Evolutionary conservation across 2,797 vertebrate species (phyloP), one percentile per base, ranked within the genome.

Genomic region (Hyperoplus immaculatus): DNA sequence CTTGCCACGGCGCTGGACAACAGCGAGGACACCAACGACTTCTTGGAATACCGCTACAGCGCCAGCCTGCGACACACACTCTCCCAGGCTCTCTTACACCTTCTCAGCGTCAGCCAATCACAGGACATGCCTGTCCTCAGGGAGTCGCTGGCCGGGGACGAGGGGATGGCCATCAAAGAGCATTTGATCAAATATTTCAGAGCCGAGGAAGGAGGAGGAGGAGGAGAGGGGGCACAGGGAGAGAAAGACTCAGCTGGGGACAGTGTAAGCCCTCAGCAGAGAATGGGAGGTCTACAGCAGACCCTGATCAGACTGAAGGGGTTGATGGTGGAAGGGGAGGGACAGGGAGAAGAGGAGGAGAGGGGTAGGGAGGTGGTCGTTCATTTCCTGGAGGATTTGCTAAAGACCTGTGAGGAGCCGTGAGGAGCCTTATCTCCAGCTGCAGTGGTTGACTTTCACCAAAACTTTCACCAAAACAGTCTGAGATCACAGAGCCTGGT

Each of bases 1-100:
- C 76, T 99, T 84, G 94, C 97, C 39, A 93, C 86, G 0, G 98
- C 98, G 3, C 89, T 99, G 8, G 96, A 96, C 81, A 96, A 95
- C 87, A 99, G 98, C 0, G 96, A 98, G 72, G 97, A 99, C 72
- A 96, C 96, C 0, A 94, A 96, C 8, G 96, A 99, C 93, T 99
- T 99, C 68, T 72, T 99, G 58, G 98, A 99, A 74, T 99, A 97
- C 91, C 97, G 97, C 73, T 99, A 99, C 93, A 97, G 96, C 3
- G 94, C 97, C 82, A 98, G 97, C 90, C 93, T 99, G 18, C 93
- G 96, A 67, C 94, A 94, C 0, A 97, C 97, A 16, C 95, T 99
- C 70, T 98, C 97, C 58, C 94, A 90, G 46, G 95, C 98, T 0
- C 95, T 99, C 50, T 82, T 98, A 9, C 98, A 98, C 72, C 81